Percentiles rank a stretch among this genome's conserved stretches.
Evolutionary conservation across 1,140 invertebrate genomes (phyloP).

Genomic region (Anoplolepis gracilipes): DNA sequence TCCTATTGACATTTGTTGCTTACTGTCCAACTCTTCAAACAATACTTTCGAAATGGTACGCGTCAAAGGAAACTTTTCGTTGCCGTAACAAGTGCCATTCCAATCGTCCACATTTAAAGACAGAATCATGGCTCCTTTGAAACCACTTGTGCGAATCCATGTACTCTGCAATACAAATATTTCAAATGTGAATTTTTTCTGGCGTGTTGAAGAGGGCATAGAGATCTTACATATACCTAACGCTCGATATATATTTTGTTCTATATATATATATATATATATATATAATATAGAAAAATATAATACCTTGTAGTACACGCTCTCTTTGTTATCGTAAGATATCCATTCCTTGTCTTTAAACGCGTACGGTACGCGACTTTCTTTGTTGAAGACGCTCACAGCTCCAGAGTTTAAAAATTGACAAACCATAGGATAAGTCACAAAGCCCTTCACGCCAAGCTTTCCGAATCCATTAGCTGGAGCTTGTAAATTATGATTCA

Average conservation of each 20-base stretch:
- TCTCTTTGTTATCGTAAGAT: conserved; percentile 93
- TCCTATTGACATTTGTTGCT: conserved; percentile 30
- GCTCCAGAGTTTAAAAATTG: conserved; percentile 87
- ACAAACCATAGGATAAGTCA: conserved; percentile 90
- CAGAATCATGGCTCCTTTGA: conserved; percentile 92
- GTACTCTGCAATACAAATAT: conserved; percentile 84
- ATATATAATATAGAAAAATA: conserved; percentile 7
- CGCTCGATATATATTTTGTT: background rate
- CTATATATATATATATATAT: no score
- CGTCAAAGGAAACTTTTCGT: conserved; percentile 80
- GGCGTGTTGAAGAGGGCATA: conserved; percentile 26
- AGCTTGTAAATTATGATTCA: conserved; percentile 89
- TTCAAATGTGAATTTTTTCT: background rate
- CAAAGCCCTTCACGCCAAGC: conserved; percentile 90
- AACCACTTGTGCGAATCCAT: conserved; percentile 88
- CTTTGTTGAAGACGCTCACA: conserved; percentile 87
- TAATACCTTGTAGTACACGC: conserved; percentile 90
- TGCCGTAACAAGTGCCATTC: conserved; percentile 81
- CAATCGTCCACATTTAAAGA: conserved; percentile 92
- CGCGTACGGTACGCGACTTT: conserved; percentile 92
- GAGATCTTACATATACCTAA: conserved; percentile 6
- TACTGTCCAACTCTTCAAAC: conserved; percentile 18
- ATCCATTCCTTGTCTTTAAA: conserved; percentile 93
- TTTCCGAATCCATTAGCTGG: conserved; percentile 90
- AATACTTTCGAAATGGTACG: conserved; percentile 64